phyloP scores from a whole-genome alignment of 2,888 invertebrate genomes.

The Panzeria rudis region DNA sequence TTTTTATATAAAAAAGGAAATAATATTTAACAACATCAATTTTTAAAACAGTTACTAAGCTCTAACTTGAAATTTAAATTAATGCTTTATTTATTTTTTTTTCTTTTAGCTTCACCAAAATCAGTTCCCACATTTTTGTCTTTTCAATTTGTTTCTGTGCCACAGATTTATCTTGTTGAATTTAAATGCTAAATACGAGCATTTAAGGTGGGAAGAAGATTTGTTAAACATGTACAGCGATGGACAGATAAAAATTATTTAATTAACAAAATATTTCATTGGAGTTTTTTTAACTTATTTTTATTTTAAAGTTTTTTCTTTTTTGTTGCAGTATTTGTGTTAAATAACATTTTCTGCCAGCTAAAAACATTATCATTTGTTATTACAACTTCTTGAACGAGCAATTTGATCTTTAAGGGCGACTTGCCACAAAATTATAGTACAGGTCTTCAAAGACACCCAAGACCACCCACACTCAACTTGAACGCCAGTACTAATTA shows the following conservation, averaged over 20 bases:
- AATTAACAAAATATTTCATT: conserved; percentile 41
- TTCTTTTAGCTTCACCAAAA: neutral
- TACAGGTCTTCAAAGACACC: too few species aligned
- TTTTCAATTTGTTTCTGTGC: neutral
- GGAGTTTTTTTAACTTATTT: neutral
- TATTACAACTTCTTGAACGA: conserved; percentile 60
- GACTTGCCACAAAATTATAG: too few species aligned
- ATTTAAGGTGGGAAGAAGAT: conserved; percentile 50
- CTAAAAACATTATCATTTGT: conserved; percentile 35
- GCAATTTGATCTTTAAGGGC: conserved; percentile 48
- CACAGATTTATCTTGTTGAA: neutral
- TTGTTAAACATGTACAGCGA: conserved; percentile 15
- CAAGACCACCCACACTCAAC: too few species aligned
- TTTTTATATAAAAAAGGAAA: neutral
- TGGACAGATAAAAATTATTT: conserved; percentile 41
- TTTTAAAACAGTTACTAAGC: neutral
- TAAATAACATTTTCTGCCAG: neutral
- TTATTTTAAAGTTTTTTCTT: neutral
- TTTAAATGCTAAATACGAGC: conserved; percentile 25
- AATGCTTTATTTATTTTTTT: neutral
- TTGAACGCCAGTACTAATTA: too few species aligned
- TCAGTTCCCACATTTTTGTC: conserved; percentile 40
- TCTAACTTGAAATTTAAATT: neutral
- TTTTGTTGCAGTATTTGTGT: neutral
- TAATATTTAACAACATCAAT: neutral